Evolutionary conservation across 2,113 vertebrate genomes (phyloP), one percentile per base, ranked within the genome.

Genomic region (Rhinogobius similis): DNA sequence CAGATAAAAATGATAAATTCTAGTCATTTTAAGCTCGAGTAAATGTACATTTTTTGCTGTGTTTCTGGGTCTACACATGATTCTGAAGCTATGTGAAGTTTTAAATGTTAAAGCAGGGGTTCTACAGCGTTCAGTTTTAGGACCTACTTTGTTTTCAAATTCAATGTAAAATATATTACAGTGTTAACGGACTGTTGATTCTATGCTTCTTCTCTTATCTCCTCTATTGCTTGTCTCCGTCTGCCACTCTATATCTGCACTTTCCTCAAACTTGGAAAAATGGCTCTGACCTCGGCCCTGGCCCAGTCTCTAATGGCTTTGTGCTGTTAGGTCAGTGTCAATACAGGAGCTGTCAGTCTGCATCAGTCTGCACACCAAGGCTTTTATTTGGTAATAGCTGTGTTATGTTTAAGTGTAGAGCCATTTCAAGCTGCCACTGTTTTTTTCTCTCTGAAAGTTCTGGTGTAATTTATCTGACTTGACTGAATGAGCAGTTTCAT

Each of bases 401-500:
- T 21, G 18, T 50, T 50, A 21, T 50, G 46, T 50, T 50, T 21
- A 16, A 50, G 46, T n/a, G 20, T 50, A 8, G 46, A n/a, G n/a
- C 20, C 46, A n/a, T 21, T 23, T 26, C 23, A 26, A 26, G 52
- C 52, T 16, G 52, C 13, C 23, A 14, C 52, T 55, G 12, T 24
- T 26, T 12, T 23, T 12, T 55, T 55, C 10, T 39, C 10, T 11
- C 3, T 14, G 23, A 26, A 55, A 24, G 52, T 55, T 26, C 12
- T 55, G 23, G 52, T 24, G 52, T 26, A 14, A 55, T 55, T 55
- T 55, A 55, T 55, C 52, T 55, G 52, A 26, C 52, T 14, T 55
- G 52, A 55, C 52, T 55, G 52, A 55, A 26, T 14, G 23, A 27
- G 55, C 26, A 29, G 24, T 13, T 58, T 29, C 6, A 85, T 86